Evolutionary conservation across 2,113 vertebrate genomes (phyloP), one percentile per base, ranked within the genome.

Genomic region (Bubalus kerabau): DNA sequence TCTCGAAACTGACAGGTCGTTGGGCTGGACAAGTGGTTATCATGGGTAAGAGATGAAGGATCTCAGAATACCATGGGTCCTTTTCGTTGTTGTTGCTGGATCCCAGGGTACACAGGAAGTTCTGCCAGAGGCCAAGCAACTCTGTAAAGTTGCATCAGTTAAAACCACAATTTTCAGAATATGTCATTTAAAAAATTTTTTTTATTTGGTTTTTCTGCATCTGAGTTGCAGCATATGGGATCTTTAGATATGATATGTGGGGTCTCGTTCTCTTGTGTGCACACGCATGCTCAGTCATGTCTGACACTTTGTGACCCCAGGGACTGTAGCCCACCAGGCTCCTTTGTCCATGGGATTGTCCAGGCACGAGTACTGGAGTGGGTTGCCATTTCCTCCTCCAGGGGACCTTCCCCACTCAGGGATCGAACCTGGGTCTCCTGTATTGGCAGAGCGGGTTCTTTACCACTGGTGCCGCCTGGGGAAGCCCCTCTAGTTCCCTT

Each of bases 251-350:
- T 40, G 67, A 71, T 40, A 71, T 40, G 19, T 0, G 0, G 10
- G 67, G 21, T 40, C n/a, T 40, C 23, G 2, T 40, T 40, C 9
- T 40, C 19, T 71, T 40, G 5, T 3, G 19, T 12, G n/a, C 67
- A 71, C 10, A 23, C 0, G 0, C 0, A 0, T 5, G 19, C 2
- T 71, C n/a, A 23, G n/a, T 40, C 2, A 1, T 13, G n/a, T 71
- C n/a, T 0, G 17, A 71, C n/a, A 12, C n/a, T 71, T 23, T 12
- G 19, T 23, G 67, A 71, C n/a, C 67, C 10, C 67, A 71, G 19
- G 21, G 19, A 40, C n/a, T 40, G n/a, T 12, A 40, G 67, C 19
- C n/a, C n/a, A 3, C 19, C 19, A 71, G 9, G 8, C n/a, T 71
- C n/a, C 17, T 9, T n/a, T 21, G 64, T 36, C 64, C 64, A 10